These are phyloP conservation scores for Drosophila testacea DNA, from an alignment of 2,888 invertebrate genomes.

Conservation along the genomic window DNA sequence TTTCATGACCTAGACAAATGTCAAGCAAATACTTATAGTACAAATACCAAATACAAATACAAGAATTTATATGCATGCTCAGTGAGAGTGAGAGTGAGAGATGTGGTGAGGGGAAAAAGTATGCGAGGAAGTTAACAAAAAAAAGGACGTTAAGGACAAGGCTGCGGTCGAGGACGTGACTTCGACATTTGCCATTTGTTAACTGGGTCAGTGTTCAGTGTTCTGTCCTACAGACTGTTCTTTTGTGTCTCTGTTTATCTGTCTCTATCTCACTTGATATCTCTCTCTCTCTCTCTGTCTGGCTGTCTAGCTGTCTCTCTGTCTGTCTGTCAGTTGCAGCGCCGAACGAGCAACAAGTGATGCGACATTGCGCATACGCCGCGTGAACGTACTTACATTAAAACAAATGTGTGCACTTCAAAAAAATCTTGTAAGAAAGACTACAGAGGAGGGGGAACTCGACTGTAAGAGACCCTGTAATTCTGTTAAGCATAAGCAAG, in stretches of 20 bases:
- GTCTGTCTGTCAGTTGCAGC: not conserved
- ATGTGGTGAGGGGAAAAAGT: not conserved
- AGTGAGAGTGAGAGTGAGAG: not conserved
- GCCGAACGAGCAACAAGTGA: conserved; percentile 32
- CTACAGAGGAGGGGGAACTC: too few species aligned
- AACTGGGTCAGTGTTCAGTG: conserved; percentile 44
- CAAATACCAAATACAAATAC: not conserved
- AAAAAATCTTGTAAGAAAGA: not conserved
- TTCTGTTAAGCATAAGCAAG: too few species aligned
- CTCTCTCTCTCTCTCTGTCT: not conserved
- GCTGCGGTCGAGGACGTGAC: conserved; percentile 40
- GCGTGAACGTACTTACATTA: conserved; percentile 4
- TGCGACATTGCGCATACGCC: conserved; percentile 37
- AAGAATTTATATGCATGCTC: not conserved
- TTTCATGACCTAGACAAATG: conserved; percentile 15
- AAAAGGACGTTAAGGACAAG: conserved; percentile 18
- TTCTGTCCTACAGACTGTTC: not conserved
- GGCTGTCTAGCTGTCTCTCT: conserved; percentile 3
- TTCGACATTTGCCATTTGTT: conserved; percentile 52
- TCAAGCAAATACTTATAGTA: conserved; percentile 6
- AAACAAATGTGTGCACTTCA: not conserved
- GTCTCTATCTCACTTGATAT: not conserved
- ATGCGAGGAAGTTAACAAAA: conserved; percentile 14
- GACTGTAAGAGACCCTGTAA: too few species aligned
- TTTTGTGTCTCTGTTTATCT: not conserved